phyloP scores from a whole-genome alignment of 2,888 invertebrate species.

The Drosophila silvestris region DNA sequence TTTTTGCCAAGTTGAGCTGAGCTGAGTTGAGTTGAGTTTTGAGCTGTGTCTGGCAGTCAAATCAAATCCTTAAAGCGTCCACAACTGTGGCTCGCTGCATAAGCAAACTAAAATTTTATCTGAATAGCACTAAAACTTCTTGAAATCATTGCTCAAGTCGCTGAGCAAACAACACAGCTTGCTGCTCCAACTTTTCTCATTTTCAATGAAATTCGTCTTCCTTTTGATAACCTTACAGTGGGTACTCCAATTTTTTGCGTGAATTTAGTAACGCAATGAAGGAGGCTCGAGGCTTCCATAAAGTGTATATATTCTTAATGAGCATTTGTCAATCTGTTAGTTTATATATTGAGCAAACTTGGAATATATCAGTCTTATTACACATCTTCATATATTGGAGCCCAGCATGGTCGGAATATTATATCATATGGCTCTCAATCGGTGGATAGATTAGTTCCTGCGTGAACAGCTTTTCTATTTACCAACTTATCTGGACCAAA shows the following conservation, averaged over 20 bases:
- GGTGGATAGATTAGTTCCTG: too few relatives aligned
- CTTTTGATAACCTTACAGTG: background rate
- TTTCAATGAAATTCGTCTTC: slow-evolving; percentile 43
- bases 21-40: background rate
- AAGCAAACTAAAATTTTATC: slow-evolving; percentile 38
- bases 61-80: slow-evolving; percentile 24
- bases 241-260: background rate
- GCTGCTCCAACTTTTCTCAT: slow-evolving; percentile 67
- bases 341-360: background rate
- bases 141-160: slow-evolving; percentile 48
- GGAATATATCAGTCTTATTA: background rate
- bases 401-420: too few relatives aligned
- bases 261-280: background rate
- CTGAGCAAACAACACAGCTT: slow-evolving; percentile 56
- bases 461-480: too few relatives aligned
- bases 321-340: background rate
- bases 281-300: background rate
- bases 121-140: slow-evolving; percentile 30
- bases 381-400: background rate
- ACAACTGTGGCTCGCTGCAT: slow-evolving; percentile 15
- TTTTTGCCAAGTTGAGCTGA: slow-evolving; percentile 34
- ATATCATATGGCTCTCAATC: too few relatives aligned
- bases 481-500: too few relatives aligned
- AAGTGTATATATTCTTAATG: background rate
- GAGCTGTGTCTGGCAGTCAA: slow-evolving; percentile 25